Conservation (phyloP, 2,888 invertebrate species). For the Dolomedes plantarius region DNA sequence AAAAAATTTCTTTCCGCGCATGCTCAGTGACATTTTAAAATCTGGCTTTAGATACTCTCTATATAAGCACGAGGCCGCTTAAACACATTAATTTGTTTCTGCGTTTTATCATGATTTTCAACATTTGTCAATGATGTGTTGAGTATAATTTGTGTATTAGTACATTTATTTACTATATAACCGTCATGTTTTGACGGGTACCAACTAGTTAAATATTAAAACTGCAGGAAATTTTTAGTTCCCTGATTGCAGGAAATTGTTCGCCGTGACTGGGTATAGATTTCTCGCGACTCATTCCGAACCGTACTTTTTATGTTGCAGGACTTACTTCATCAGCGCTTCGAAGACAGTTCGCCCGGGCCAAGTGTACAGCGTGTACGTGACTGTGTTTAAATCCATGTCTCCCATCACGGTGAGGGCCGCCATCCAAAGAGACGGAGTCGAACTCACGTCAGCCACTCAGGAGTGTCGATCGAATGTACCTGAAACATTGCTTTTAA, state of each 20-base stretch:
- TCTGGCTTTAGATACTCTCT: too few relatives aligned
- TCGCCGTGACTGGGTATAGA: neutral
- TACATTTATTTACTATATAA: too few relatives aligned
- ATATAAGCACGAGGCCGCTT: too few relatives aligned
- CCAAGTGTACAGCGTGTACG: slow-evolving; percentile 91
- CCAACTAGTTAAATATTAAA: too few relatives aligned
- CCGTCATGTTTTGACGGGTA: too few relatives aligned
- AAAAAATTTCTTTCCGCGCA: too few relatives aligned
- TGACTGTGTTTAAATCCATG: slow-evolving; percentile 87
- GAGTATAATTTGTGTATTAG: too few relatives aligned
- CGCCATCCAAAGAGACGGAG: slow-evolving; percentile 91
- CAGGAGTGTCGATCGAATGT: slow-evolving; percentile 90
- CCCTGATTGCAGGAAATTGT: neutral
- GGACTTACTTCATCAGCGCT: slow-evolving; percentile 91
- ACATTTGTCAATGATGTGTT: too few relatives aligned
- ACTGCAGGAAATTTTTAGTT: too few relatives aligned
- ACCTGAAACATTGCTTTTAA: slow-evolving; percentile 65
- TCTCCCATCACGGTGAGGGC: slow-evolving; percentile 89
- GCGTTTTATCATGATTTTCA: too few relatives aligned
- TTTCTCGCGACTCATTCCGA: neutral
- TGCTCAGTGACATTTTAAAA: too few relatives aligned
- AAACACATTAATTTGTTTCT: too few relatives aligned
- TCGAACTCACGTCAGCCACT: slow-evolving; percentile 88
- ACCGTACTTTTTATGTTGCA: slow-evolving; percentile 22
- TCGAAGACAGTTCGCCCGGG: slow-evolving; percentile 93